Evolutionary conservation across 2,888 invertebrate species (phyloP).

Genomic region (Leptinotarsa peninsularis): DNA sequence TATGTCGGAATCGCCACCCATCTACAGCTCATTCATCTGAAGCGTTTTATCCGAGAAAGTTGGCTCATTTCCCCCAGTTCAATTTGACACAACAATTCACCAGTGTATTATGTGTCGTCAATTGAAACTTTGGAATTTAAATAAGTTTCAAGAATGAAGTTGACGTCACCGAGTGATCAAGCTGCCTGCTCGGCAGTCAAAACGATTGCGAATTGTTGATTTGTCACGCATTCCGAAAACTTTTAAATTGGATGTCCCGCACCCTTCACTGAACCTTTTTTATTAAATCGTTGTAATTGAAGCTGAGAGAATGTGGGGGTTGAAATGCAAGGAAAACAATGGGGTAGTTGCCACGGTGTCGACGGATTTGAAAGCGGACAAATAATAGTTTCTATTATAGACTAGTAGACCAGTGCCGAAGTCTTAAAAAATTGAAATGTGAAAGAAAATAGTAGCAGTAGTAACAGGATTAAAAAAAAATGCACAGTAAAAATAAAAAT

Average conservation of each 20-base stretch:
- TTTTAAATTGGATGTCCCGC: slow-evolving; percentile 66
- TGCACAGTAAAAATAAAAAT: no score
- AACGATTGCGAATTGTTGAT: slow-evolving; percentile 65
- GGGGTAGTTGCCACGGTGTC: slow-evolving; percentile 28
- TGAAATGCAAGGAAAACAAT: slow-evolving; percentile 16
- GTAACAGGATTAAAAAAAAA: no score
- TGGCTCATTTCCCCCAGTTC: slow-evolving; percentile 19
- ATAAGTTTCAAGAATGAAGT: slow-evolving; percentile 60
- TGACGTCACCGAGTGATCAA: slow-evolving; percentile 57
- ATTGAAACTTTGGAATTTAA: slow-evolving; percentile 63
- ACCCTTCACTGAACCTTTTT: slow-evolving; percentile 56
- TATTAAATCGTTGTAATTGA: slow-evolving; percentile 61
- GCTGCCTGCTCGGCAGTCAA: slow-evolving; percentile 47
- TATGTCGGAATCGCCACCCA: slow-evolving; percentile 14
- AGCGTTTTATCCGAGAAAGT: slow-evolving; percentile 29
- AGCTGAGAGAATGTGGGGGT: slow-evolving; percentile 54
- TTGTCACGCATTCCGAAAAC: slow-evolving; percentile 65
- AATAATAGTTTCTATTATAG: no score
- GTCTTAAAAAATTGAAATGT: no score
- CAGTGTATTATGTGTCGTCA: slow-evolving; percentile 47
- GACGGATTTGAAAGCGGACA: not conserved
- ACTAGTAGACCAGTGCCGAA: no score
- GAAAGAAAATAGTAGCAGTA: no score
- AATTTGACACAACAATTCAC: slow-evolving; percentile 41
- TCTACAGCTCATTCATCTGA: slow-evolving; percentile 13